A percentile compares a stretch with the other conserved stretches of the same genome.
These are phyloP conservation scores for Leucozona laternaria DNA, from an alignment of 2,888 invertebrate genomes.

Conservation along the genomic window DNA sequence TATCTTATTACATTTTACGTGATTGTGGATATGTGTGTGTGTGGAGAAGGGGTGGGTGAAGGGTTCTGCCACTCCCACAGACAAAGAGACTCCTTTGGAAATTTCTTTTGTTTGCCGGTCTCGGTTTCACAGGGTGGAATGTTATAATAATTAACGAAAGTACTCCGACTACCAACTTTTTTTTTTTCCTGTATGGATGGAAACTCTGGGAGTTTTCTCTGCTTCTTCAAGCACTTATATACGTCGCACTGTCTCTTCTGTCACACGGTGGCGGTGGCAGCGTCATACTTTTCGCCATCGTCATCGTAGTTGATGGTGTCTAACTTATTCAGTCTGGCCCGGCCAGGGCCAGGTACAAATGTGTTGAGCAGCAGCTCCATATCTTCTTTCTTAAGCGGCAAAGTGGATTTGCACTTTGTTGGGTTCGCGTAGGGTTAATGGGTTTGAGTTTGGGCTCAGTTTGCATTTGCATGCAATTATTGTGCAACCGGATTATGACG, in stretches of 20 bases:
- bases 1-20: constrained; percentile 39
- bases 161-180: constrained; percentile 55
- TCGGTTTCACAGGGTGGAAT: constrained; percentile 47
- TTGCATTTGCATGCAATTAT: constrained; percentile 69
- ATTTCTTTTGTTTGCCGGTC: constrained; percentile 63
- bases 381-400: constrained; percentile 48
- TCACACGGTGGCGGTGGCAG: too few relatives aligned
- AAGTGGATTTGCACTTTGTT: constrained; percentile 74
- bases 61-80: constrained; percentile 22
- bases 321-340: constrained; percentile 30
- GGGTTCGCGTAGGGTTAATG: constrained; percentile 72
- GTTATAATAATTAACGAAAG: constrained; percentile 71
- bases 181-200: not conserved
- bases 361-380: constrained; percentile 29
- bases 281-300: constrained; percentile 10
- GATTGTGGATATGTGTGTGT: not conserved
- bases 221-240: constrained; percentile 34
- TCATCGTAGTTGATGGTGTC: constrained; percentile 27
- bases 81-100: constrained; percentile 41
- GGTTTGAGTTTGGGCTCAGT: constrained; percentile 42
- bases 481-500: constrained; percentile 64
- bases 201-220: not conserved
- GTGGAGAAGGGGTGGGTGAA: not conserved
- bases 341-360: constrained; percentile 17
- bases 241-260: constrained; percentile 43